Conservation (phyloP, 2,888 invertebrate species). For the Synergus gifuensis region DNA sequence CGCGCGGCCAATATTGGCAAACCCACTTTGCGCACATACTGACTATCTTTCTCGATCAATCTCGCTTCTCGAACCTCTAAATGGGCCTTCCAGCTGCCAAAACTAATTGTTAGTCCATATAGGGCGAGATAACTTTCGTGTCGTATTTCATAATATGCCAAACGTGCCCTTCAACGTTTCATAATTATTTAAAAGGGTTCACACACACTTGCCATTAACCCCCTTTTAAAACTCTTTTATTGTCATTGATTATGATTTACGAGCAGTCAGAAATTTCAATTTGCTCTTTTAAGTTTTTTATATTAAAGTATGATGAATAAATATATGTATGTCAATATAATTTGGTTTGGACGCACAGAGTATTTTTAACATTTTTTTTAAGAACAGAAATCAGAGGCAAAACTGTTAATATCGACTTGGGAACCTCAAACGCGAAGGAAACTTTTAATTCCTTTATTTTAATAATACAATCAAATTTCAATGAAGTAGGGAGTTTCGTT, state of each 20-base stretch:
- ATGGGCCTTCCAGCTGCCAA: slow-evolving; percentile 56
- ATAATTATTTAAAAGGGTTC: slow-evolving; percentile 42
- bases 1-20: slow-evolving; percentile 31
- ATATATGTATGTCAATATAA: too few species aligned
- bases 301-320: too few species aligned
- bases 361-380: background rate
- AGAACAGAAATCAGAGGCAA: background rate
- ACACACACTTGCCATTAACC: slow-evolving; percentile 28
- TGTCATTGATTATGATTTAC: slow-evolving; percentile 33
- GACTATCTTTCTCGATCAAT: slow-evolving; percentile 32
- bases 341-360: too few species aligned
- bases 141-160: slow-evolving; percentile 49
- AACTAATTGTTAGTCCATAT: slow-evolving; percentile 62
- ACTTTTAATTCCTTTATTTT: slow-evolving; percentile 48
- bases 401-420: slow-evolving; percentile 29
- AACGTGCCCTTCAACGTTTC: slow-evolving; percentile 36
- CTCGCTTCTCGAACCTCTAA: slow-evolving; percentile 23
- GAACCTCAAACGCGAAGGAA: slow-evolving; percentile 11
- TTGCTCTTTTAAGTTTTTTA: background rate
- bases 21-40: slow-evolving; percentile 25
- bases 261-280: background rate
- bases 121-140: slow-evolving; percentile 52
- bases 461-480: slow-evolving; percentile 54
- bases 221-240: slow-evolving; percentile 23
- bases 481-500: slow-evolving; percentile 46